A percentile compares a stretch with the other conserved stretches of the same genome.
These are phyloP conservation scores for Trigoniulus corallinus DNA, from an alignment of 1,140 invertebrate species.

Conservation along the genomic window DNA sequence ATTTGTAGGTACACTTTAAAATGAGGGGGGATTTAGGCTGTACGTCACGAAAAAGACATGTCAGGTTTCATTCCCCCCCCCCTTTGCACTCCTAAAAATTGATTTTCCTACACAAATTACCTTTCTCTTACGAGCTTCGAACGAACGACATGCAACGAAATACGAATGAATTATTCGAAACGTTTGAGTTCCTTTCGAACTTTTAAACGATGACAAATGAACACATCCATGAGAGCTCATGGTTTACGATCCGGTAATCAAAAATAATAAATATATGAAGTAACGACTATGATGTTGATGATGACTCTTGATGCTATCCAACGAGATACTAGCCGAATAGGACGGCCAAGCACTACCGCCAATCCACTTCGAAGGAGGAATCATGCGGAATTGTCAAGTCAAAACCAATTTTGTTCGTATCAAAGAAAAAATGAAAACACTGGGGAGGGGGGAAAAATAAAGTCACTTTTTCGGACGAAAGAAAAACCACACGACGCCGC, in stretches of 20 bases:
- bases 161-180: constrained; percentile 57
- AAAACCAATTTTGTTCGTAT: no score
- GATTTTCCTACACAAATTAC: constrained; percentile 22
- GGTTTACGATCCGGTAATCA: not conserved
- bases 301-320: no score
- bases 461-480: no score
- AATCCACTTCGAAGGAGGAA: no score
- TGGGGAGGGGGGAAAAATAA: no score
- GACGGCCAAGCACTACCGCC: no score
- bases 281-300: no score
- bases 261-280: no score
- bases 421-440: no score
- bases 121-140: constrained; percentile 50
- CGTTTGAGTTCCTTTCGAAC: constrained; percentile 48
- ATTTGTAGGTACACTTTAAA: not conserved
- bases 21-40: not conserved
- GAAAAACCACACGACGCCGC: no score
- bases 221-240: constrained; percentile 41
- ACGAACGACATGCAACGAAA: constrained; percentile 51
- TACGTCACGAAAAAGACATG: not conserved
- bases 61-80: not conserved
- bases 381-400: no score
- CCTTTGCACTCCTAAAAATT: not conserved
- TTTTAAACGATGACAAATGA: constrained; percentile 59
- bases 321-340: no score